Percentiles rank a stretch among this genome's conserved stretches.
Conservation (phyloP, 2,888 invertebrate species). For the Eupithecia tripunctaria region DNA sequence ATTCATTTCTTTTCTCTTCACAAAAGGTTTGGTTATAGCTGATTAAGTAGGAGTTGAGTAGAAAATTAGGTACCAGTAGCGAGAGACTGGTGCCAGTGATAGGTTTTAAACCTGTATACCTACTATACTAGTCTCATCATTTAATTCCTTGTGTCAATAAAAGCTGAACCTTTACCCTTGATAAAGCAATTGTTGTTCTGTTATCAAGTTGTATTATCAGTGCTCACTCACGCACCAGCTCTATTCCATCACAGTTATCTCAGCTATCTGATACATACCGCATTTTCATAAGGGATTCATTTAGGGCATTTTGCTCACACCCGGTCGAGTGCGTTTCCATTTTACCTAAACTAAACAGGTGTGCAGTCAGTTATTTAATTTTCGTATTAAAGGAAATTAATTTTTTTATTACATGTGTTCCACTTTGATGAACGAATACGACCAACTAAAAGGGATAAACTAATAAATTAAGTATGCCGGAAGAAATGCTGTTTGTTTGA, state of each 20-base stretch:
- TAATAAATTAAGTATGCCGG: too few relatives aligned
- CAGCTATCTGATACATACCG: slow-evolving; percentile 61
- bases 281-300: slow-evolving; percentile 75
- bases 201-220: not conserved
- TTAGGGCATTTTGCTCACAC: slow-evolving; percentile 63
- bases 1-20: too few relatives aligned
- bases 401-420: not conserved
- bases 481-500: too few relatives aligned
- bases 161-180: slow-evolving; percentile 1
- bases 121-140: too few relatives aligned
- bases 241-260: slow-evolving; percentile 41
- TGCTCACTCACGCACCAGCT: not conserved
- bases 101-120: too few relatives aligned
- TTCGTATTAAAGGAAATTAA: not conserved
- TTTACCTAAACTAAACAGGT: slow-evolving; percentile 11
- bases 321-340: slow-evolving; percentile 51
- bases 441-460: too few relatives aligned
- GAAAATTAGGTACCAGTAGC: too few relatives aligned
- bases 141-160: not conserved
- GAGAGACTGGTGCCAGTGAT: too few relatives aligned
- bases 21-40: too few relatives aligned
- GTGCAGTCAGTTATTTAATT: not conserved
- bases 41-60: too few relatives aligned
- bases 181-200: not conserved
- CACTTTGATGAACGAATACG: too few relatives aligned